A percentile compares a stretch with the other conserved stretches of the same genome.
These are phyloP conservation scores for Zootermopsis nevadensis DNA, from an alignment of 2,888 invertebrate genomes.

Conservation along the genomic window DNA sequence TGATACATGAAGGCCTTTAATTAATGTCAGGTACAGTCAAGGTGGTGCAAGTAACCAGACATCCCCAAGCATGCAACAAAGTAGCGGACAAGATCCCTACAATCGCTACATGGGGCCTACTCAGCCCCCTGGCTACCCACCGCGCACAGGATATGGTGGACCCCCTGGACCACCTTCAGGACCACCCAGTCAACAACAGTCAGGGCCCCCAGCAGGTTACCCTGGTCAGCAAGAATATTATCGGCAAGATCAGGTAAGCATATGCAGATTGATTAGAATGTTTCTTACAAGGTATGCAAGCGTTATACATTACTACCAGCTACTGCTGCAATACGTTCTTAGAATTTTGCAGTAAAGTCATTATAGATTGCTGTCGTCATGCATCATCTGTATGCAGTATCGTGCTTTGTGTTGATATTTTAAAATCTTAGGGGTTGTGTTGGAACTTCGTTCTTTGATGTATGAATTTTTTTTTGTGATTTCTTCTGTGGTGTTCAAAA, in stretches of 20 bases:
- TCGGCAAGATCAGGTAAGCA: slow-evolving; percentile 70
- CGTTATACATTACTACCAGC: too few relatives aligned
- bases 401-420: too few relatives aligned
- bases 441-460: too few relatives aligned
- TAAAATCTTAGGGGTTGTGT: too few relatives aligned
- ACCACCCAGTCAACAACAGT: slow-evolving; percentile 59
- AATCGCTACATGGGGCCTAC: slow-evolving; percentile 60
- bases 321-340: too few relatives aligned
- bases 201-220: slow-evolving; percentile 55
- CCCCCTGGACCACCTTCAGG: slow-evolving; percentile 74
- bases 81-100: slow-evolving; percentile 59
- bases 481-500: too few relatives aligned
- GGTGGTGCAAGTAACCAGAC: slow-evolving; percentile 60
- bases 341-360: too few relatives aligned
- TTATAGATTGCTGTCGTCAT: too few relatives aligned
- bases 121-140: slow-evolving; percentile 57
- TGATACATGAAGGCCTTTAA: background rate
- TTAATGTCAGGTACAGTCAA: slow-evolving; percentile 57
- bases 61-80: slow-evolving; percentile 54
- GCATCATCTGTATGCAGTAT: too few relatives aligned
- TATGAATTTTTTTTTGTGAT: too few relatives aligned
- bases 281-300: too few relatives aligned
- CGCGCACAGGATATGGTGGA: slow-evolving; percentile 55
- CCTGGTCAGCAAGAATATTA: slow-evolving; percentile 64
- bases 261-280: too few relatives aligned